phyloP scores from a whole-genome alignment of 1,140 invertebrate species.

The Campoletis sonorensis region DNA sequence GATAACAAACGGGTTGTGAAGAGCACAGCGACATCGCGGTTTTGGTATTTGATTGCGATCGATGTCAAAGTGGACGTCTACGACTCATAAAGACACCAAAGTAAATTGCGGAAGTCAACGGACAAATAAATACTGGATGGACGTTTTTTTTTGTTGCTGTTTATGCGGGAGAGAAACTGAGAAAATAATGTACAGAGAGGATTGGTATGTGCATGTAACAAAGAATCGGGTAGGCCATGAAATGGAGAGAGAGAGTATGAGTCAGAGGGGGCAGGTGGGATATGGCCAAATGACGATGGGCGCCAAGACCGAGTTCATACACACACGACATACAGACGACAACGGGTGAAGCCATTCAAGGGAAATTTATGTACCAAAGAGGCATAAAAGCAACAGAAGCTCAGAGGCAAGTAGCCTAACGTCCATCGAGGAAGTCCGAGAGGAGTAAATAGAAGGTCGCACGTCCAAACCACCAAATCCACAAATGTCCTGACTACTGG shows the following conservation, averaged over 20 bases:
- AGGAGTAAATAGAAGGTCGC: conserved; percentile 34
- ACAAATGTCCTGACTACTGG: conserved; percentile 53
- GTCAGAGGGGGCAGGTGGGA: conserved; percentile 58
- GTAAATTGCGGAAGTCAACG: neutral
- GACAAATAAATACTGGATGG: neutral
- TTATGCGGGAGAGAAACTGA: neutral
- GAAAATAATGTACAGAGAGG: neutral
- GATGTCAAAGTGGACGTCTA: conserved; percentile 45
- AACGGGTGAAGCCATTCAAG: conserved; percentile 56
- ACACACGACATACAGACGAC: conserved; percentile 32
- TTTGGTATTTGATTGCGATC: neutral
- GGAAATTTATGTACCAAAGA: conserved; percentile 68
- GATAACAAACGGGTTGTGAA: conserved; percentile 24
- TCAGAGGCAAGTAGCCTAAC: conserved; percentile 46
- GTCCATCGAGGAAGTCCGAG: conserved; percentile 36
- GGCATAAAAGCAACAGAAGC: conserved; percentile 63
- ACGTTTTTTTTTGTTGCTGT: neutral
- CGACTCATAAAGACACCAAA: conserved; percentile 54
- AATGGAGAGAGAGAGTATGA: conserved; percentile 52
- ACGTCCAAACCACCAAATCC: conserved; percentile 60
- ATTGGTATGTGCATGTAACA: conserved; percentile 5
- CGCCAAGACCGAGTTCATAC: conserved; percentile 56
- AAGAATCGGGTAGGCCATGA: conserved; percentile 37
- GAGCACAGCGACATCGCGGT: too few species aligned
- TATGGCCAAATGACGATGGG: conserved; percentile 53